Conservation (phyloP, 1,140 invertebrate genomes). For the Armadillidium nasatum region DNA sequence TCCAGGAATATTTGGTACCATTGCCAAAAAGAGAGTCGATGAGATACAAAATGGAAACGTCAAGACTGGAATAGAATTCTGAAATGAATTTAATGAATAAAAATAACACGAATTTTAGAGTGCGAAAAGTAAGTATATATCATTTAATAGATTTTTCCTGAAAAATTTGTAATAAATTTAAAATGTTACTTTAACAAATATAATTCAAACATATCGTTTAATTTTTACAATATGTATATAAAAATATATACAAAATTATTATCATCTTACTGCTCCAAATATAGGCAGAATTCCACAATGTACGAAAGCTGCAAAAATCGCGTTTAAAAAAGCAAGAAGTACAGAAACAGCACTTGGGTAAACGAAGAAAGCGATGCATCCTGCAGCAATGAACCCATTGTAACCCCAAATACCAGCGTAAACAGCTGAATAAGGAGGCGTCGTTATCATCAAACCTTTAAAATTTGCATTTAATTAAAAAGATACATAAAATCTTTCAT, state of each 20-base stretch:
- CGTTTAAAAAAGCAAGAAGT: conserved; percentile 34
- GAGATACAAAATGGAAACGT: background rate
- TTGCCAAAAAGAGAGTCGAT: background rate
- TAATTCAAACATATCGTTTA: background rate
- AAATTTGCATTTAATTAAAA: too few relatives aligned
- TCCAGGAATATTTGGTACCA: background rate
- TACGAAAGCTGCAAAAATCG: conserved; percentile 30
- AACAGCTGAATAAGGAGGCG: conserved; percentile 19
- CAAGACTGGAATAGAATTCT: background rate
- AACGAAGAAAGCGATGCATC: conserved; percentile 38
- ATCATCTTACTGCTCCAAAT: conserved; percentile 27
- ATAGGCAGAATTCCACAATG: conserved; percentile 31
- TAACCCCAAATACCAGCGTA: conserved; percentile 42
- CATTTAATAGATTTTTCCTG: background rate
- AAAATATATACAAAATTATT: background rate
- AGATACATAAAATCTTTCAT: too few relatives aligned
- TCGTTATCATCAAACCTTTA: conserved; percentile 9
- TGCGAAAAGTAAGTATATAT: background rate
- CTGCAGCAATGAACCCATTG: conserved; percentile 38
- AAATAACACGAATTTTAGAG: background rate
- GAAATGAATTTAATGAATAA: background rate
- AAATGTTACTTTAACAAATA: background rate
- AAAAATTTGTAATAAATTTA: background rate
- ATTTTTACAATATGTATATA: background rate
- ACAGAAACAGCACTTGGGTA: conserved; percentile 20